Evolutionary conservation across 2,797 vertebrate genomes (phyloP), one percentile per base, ranked within the genome.

Genomic region (Phoebastria nigripes): DNA sequence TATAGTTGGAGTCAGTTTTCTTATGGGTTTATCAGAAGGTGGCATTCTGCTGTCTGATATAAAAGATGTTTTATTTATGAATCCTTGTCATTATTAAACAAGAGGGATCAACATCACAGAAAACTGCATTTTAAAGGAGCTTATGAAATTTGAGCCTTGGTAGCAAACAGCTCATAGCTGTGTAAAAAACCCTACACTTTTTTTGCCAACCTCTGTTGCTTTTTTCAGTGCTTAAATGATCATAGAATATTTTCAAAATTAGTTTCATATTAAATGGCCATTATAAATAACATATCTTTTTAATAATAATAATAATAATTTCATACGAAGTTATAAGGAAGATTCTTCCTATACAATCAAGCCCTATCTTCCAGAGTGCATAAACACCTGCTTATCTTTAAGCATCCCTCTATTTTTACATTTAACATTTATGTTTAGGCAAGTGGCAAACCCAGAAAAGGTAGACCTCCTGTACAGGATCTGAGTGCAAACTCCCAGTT

Each of bases 41-140:
- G 56, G 29, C 69, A 74, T 67, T 82, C 89, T 95, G 66, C 82
- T 62, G 42, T 93, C 73, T 95, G 88, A 90, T 96, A 71, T 87
- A 96, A 89, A 61, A 79, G 49, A 90, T 97, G 51, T 84, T 98
- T 98, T 97, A 97, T 97, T 96, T 96, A 97, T 97, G 91, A 97
- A 94, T 74, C 67, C 47, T 85, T 96, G 31, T 80, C 84, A 87
- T 94, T 96, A 94, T 96, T 97, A 96, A 96, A 95, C 74, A 83
- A 83, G 69, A 46, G 29, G 47, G 86, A 91, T 76, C 76, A 87
- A 66, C 77, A 82, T 44, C 62, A 80, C 47, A 94, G 90, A 93
- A 97, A 95, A 89, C 74, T 89, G 20, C 67, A 44, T 90, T 81
- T 91, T 80, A 79, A 95, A 94, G 58, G 49, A 78, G 61, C 54